A percentile compares a stretch with the other conserved stretches of the same genome.
Conservation (phyloP, 2,113 vertebrate genomes). For the Stegastes partitus region DNA sequence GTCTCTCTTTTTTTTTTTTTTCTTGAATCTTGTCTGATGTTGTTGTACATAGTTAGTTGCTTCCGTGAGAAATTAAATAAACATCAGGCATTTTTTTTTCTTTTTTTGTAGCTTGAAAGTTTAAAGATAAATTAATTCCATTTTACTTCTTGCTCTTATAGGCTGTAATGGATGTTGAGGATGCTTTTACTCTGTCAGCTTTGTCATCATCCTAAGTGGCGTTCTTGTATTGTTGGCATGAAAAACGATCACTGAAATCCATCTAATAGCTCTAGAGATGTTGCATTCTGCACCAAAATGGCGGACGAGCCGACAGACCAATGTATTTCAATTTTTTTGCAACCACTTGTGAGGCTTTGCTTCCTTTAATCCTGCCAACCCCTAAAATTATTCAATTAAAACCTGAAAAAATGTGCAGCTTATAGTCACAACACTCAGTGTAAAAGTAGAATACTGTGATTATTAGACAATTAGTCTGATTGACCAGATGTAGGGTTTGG, state of each 20-base stretch:
- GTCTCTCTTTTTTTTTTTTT: background rate
- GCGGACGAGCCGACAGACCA: background rate
- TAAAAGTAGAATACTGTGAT: background rate
- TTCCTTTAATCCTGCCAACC: background rate
- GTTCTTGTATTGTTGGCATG: background rate
- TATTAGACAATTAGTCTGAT: too few relatives aligned
- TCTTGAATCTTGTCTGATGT: background rate
- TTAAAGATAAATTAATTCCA: background rate
- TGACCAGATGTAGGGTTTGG: too few relatives aligned
- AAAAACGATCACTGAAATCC: background rate
- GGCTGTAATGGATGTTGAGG: background rate
- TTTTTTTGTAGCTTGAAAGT: background rate
- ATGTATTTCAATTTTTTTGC: background rate
- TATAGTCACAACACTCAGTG: too few relatives aligned
- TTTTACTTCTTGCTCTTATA: background rate
- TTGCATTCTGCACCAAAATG: background rate
- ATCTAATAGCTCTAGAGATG: background rate
- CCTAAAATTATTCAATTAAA: too few relatives aligned
- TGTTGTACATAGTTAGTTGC: background rate
- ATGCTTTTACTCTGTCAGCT: background rate
- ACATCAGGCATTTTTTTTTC: background rate
- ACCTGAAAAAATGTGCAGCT: too few relatives aligned
- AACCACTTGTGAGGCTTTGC: background rate
- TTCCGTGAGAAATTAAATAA: background rate
- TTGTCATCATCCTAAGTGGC: conserved; percentile 10